Evolutionary conservation across 1,140 invertebrate genomes (phyloP).

Genomic region (Papilio aristodemus): DNA sequence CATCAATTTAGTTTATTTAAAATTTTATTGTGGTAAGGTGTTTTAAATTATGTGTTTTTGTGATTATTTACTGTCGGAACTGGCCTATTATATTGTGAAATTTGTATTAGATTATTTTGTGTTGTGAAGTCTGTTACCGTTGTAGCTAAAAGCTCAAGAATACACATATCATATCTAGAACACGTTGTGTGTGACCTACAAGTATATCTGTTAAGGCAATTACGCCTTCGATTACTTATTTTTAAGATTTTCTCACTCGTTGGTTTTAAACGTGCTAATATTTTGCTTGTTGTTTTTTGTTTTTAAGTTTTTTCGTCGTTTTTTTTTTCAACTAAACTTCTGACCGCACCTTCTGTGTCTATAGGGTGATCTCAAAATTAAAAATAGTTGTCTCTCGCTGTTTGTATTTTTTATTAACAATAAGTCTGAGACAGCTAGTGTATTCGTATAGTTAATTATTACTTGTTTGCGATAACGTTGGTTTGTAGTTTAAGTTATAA

Average conservation of each 20-base stretch:
- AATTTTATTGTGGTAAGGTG: background rate
- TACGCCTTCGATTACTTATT: conserved; percentile 34
- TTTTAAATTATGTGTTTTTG: background rate
- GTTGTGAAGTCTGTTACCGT: conserved; percentile 67
- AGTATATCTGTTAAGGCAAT: conserved; percentile 31
- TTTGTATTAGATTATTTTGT: conserved; percentile 40
- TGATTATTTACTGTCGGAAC: conserved; percentile 38
- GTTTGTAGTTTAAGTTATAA: conserved; percentile 28
- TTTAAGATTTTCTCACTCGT: conserved; percentile 38
- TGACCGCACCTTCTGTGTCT: conserved; percentile 3
- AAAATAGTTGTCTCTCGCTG: background rate
- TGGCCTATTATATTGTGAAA: conserved; percentile 32
- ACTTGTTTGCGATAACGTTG: conserved; percentile 21
- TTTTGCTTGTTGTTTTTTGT: conserved; percentile 15
- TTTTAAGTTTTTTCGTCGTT: background rate
- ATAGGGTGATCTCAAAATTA: conserved; percentile 19
- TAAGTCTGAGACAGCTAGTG: background rate
- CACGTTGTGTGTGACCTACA: conserved; percentile 39
- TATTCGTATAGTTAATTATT: conserved; percentile 17
- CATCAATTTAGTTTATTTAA: background rate
- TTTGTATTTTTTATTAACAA: background rate
- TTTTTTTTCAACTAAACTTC: conserved; percentile 17
- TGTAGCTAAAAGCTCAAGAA: conserved; percentile 69
- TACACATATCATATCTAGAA: conserved; percentile 63
- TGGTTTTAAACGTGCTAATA: conserved; percentile 31